Evolutionary conservation across 2,113 vertebrate species (phyloP), one percentile per base, ranked within the genome.

Genomic region (Sturnus vulgaris): DNA sequence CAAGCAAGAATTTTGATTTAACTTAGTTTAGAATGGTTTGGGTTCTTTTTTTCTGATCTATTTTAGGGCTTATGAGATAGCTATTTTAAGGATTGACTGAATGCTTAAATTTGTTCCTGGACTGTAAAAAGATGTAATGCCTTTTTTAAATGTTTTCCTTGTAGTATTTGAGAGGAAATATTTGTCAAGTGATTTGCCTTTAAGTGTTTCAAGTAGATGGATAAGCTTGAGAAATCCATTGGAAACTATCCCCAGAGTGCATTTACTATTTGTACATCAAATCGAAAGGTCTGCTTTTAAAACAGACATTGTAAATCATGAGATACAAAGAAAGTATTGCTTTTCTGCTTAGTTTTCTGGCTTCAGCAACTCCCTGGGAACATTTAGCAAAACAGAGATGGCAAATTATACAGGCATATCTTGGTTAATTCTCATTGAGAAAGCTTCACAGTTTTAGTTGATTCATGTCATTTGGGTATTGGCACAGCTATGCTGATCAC

Each of bases 221-320:
- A 87, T 94, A 82, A 91, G 25, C 66, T 55, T 65, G 66, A 91
- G 57, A 91, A 85, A 82, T 63, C 50, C 70, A 92, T 90, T 94
- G 95, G 81, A 94, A 95, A 91, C 49, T 82, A 49, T 72, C 40
- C 78, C 61, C 40, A 82, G 86, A 90, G 61, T 59, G 21, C 63
- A 82, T 91, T 95, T 93, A 82, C 39, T 86, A 61, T 92, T 94
- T 94, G 63, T 80, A 72, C 57, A 61, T 69, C 40, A 85, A 89
- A 72, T 57, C 2, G 31, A 91, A 96, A 91, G 53, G 7, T 55
- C 59, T 73, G 24, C 72, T 83, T 88, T 94, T 84, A 88, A 83
- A 96, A 81, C 4, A 90, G 86, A 35, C n/a, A 4, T 84, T 56
- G 80, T 85, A 95, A 89, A 91, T 96, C 69, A 69, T 27, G 57